Evolutionary conservation across 2,888 invertebrate genomes (phyloP), one percentile per base, ranked within the genome.

Genomic region (Leucozona laternaria): DNA sequence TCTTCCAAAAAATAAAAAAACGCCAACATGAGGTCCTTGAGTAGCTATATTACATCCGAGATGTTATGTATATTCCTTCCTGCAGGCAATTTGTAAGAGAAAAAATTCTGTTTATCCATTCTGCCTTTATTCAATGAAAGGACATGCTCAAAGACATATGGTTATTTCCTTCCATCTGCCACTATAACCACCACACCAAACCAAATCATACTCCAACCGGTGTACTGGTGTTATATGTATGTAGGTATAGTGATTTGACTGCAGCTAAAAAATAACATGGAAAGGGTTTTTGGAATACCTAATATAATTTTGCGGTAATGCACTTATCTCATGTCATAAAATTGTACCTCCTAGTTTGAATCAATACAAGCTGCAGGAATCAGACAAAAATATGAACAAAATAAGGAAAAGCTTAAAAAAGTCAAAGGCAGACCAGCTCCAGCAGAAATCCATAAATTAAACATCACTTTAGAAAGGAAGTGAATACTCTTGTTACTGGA

Each of bases 221-320:
- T 4, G 43, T 6, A 1, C 0, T 8, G n/a, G 43, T n/a, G n/a
- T n/a, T n/a, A n/a, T n/a, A n/a, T n/a, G n/a, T n/a, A n/a, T 3
- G 15, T 28, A 11, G n/a, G 48, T 28, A 20, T 13, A 48, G 22
- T 45, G 48, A 80, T 60, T 62, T 50, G 60, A 75, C 57, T 72
- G 48, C 37, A 79, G 72, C 57, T 15, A 6, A 48, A 31, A 60
- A 15, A 48, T n/a, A 50, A 53, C 50, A 77, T 34, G 66, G 31
- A 78, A 40, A 60, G 22, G 22, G 58, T 40, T 60, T 70, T 53
- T 20, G 55, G 22, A 43, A 17, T 71, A n/a, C n/a, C n/a, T n/a
- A 62, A 68, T 68, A 68, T 68, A 34, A 79, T 66, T 79, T 64
- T 70, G 62, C 11, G 55, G 70, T 77, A 81, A 81, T 77, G 81